Evolutionary conservation across 2,888 invertebrate genomes (phyloP).

Genomic region (Dorcus parallelipipedus): DNA sequence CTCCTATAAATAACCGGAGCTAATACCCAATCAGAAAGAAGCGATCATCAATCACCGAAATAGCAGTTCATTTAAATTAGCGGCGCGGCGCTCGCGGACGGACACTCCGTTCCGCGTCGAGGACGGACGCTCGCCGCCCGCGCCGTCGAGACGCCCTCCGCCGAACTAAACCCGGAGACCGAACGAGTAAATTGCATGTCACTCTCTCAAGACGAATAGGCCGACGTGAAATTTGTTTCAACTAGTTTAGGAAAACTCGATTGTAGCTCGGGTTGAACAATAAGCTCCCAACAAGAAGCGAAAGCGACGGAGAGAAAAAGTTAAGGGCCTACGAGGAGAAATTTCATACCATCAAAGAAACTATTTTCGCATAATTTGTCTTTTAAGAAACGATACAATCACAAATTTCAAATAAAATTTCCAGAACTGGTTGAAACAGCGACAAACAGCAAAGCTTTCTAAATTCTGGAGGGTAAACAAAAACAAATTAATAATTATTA

Average conservation of each 20-base stretch:
- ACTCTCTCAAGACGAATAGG: constrained; percentile 46
- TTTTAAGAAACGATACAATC: too few relatives aligned
- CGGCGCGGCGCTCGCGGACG: constrained; percentile 11
- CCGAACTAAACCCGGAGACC: constrained; percentile 41
- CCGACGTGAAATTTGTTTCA: constrained; percentile 47
- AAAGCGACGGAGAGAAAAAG: too few relatives aligned
- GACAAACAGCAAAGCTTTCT: too few relatives aligned
- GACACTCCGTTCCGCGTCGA: neutral
- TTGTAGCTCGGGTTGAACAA: constrained; percentile 5
- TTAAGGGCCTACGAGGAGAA: too few relatives aligned
- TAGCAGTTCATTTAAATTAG: constrained; percentile 36
- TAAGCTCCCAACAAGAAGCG: neutral
- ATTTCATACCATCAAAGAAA: too few relatives aligned
- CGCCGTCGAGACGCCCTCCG: constrained; percentile 26
- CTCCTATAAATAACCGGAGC: constrained; percentile 9
- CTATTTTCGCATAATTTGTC: too few relatives aligned
- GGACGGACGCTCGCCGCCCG: constrained; percentile 18
- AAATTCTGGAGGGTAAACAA: too few relatives aligned
- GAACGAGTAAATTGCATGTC: constrained; percentile 47
- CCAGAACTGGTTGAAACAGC: too few relatives aligned
- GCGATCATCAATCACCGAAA: constrained; percentile 31
- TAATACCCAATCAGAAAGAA: constrained; percentile 19
- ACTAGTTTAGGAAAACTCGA: constrained; percentile 36
- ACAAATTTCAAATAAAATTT: too few relatives aligned
- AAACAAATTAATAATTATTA: too few relatives aligned